phyloP scores from a whole-genome alignment of 2,888 invertebrate genomes.

The Dryadula phaetusa region DNA sequence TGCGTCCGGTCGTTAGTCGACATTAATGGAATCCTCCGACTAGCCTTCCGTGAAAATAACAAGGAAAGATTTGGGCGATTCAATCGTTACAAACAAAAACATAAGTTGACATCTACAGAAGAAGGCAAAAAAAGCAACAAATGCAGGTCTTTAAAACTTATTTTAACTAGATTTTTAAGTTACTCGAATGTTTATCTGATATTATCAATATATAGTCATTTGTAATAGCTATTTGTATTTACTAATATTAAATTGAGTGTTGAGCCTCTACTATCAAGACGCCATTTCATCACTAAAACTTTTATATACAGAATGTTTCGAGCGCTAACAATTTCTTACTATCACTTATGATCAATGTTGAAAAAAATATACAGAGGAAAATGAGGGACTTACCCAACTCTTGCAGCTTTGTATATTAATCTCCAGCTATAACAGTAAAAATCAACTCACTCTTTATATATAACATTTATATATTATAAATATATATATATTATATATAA shows the following conservation, averaged over 20 bases:
- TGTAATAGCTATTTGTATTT: no score
- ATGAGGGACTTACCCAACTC: no score
- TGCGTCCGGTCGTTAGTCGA: constrained; percentile 83
- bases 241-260: neutral
- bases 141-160: neutral
- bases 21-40: constrained; percentile 82
- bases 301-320: neutral
- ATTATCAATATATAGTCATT: no score
- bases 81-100: constrained; percentile 64
- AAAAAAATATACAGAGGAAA: no score
- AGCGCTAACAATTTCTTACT: neutral
- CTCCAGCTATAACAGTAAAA: no score
- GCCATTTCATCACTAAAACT: neutral
- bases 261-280: neutral
- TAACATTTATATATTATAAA: no score
- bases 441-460: no score
- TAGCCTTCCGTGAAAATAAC: constrained; percentile 80
- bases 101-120: constrained; percentile 36
- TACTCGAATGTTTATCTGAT: no score
- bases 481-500: no score
- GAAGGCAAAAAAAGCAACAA: constrained; percentile 9
- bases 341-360: neutral
- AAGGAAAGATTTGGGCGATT: constrained; percentile 68
- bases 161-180: neutral
- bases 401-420: no score